phyloP scores from a whole-genome alignment of 2,113 vertebrate genomes.

The Dendrocopos noguchii region DNA sequence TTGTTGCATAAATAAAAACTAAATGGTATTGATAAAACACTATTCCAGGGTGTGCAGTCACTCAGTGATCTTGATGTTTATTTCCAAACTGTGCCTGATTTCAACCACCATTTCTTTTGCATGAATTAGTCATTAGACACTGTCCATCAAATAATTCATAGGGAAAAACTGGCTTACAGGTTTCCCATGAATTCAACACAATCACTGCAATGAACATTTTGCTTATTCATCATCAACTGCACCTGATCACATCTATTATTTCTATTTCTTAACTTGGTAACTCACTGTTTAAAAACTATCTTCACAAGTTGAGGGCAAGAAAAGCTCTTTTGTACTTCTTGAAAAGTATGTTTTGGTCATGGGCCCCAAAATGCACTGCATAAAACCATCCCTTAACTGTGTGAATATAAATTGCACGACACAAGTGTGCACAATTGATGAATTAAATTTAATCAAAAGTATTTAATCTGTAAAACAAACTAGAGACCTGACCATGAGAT shows the following conservation, averaged over 20 bases:
- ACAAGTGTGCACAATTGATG: background rate
- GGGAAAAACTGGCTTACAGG: background rate
- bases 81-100: background rate
- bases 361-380: background rate
- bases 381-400: background rate
- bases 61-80: background rate
- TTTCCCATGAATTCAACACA: background rate
- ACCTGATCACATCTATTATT: background rate
- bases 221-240: background rate
- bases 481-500: slow-evolving; percentile 3
- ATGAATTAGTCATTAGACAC: background rate
- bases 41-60: background rate
- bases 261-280: background rate
- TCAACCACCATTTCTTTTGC: background rate
- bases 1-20: background rate
- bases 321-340: background rate
- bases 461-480: slow-evolving; percentile 40
- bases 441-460: slow-evolving; percentile 7
- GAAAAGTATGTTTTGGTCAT: slow-evolving; percentile 11
- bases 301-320: slow-evolving; percentile 19
- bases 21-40: slow-evolving; percentile 13
- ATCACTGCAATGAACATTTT: background rate
- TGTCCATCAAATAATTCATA: background rate
- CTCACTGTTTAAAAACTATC: background rate
- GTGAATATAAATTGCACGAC: slow-evolving; percentile 10